Evolutionary conservation across 1,140 invertebrate species (phyloP), one percentile per base, ranked within the genome.

Genomic region (Ceratina calcarata): DNA sequence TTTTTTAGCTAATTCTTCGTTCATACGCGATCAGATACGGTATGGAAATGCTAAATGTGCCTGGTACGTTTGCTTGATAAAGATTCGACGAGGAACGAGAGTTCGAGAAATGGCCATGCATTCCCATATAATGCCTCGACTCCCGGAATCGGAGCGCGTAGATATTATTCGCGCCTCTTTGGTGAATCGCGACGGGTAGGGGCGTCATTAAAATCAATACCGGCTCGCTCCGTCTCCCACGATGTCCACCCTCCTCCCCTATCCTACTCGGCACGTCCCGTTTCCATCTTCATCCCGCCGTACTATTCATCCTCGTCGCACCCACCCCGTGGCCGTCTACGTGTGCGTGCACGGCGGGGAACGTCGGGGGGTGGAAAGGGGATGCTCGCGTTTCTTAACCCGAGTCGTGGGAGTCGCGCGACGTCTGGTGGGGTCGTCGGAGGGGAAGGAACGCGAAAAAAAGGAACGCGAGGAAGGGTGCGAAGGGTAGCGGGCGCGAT

Each of bases 141-240:
- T 86, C 80, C 65, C 66, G 79, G 71, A 89, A 89, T 87, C 86
- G 83, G 85, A 90, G 87, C 87, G 87, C 87, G 88, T 88, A 82
- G 78, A 88, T 87, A 91, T 89, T 89, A 87, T 92, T 93, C 88
- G 88, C 89, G 89, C 90, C 88, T 90, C 86, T 86, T 86, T 89
- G 80, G 87, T 88, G 88, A 91, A 89, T 91, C 86, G 83, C 87
- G 84, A 80, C 85, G 86, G 37, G 91, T 87, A 88, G 89, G 90
- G 86, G 86, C 89, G 90, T 93, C 92, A 93, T 93, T 93, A 93
- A 93, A 93, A 93, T 93, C 92, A 93, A 93, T 93, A 93, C 92
- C 86, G 87, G 88, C 86, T 85, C 87, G 88, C 86, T 89, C 86
- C 87, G 88, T 85, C 85, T 57, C 87, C 37, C 37, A 45, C 37